Evolutionary conservation across 2,888 invertebrate genomes (phyloP).

Genomic region (Drosophila tanythrix): DNA sequence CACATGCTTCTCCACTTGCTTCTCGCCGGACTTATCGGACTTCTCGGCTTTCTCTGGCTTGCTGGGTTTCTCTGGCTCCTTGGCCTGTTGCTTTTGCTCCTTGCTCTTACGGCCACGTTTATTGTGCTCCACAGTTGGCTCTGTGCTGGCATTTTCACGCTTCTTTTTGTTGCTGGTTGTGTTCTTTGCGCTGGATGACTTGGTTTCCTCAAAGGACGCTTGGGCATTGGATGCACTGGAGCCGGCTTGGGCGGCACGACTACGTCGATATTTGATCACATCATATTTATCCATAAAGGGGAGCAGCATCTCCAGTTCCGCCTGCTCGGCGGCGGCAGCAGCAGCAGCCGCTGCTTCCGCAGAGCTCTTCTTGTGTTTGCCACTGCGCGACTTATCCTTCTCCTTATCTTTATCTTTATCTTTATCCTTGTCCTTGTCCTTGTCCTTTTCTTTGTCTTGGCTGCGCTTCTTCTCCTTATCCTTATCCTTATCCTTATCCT

Average conservation of each 20-base stretch:
- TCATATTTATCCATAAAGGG: conserved; percentile 87
- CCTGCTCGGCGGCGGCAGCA: conserved; percentile 78
- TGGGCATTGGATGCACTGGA: conserved; percentile 84
- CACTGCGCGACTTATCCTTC: conserved; percentile 55
- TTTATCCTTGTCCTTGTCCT: conserved; percentile 15
- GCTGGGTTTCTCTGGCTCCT: conserved; percentile 52
- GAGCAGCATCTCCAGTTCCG: conserved; percentile 82
- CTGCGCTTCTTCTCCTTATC: not conserved
- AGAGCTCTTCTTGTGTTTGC: conserved; percentile 59
- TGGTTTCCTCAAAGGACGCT: conserved; percentile 58
- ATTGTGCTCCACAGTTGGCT: conserved; percentile 43
- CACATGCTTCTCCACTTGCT: conserved; percentile 47
- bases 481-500: conserved; percentile 38
- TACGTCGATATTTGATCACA: conserved; percentile 87
- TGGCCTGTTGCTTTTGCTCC: conserved; percentile 65
- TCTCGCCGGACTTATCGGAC: conserved; percentile 34
- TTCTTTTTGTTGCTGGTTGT: conserved; percentile 51
- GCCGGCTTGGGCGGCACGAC: conserved; percentile 85
- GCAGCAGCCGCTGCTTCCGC: conserved; percentile 71
- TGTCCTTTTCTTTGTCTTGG: conserved; percentile 19
- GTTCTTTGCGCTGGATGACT: conserved; percentile 52
- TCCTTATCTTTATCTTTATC: conserved; percentile 38
- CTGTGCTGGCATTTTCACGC: conserved; percentile 43
- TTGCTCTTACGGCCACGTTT: conserved; percentile 65
- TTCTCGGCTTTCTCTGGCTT: conserved; percentile 44